Evolutionary conservation across 2,113 vertebrate genomes (phyloP).

Genomic region (Podarcis muralis): DNA sequence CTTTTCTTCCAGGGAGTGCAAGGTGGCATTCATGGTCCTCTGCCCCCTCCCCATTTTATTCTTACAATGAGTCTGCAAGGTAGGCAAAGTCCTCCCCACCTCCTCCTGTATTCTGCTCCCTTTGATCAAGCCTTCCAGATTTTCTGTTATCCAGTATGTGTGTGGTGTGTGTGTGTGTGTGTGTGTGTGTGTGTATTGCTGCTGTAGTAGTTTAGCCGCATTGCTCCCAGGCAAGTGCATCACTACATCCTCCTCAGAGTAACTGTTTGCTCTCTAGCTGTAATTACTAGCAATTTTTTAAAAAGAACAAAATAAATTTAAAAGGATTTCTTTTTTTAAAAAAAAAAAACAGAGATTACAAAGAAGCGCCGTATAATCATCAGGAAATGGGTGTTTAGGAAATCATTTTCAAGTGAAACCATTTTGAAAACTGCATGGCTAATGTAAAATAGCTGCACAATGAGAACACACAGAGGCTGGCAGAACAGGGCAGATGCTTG

Average conservation of each 20-base stretch:
- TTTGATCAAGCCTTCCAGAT: neutral
- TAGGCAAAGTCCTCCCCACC: too few species aligned
- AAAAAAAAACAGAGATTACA: neutral
- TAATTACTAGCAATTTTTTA: slow-evolving; percentile 2
- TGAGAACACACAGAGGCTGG: neutral
- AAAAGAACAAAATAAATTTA: neutral
- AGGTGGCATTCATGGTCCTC: too few species aligned
- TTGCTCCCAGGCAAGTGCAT: neutral
- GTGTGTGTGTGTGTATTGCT: too few species aligned
- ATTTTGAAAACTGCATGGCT: neutral
- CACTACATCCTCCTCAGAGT: neutral
- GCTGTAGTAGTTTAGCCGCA: neutral
- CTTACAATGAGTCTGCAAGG: too few species aligned
- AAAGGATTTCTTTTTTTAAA: neutral
- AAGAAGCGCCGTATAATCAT: neutral
- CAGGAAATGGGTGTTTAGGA: neutral
- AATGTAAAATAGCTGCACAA: neutral
- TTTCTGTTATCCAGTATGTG: neutral
- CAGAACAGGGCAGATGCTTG: neutral
- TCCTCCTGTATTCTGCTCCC: neutral
- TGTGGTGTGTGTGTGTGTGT: too few species aligned
- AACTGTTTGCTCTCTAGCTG: too few species aligned
- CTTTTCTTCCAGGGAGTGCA: too few species aligned
- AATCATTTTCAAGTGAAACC: neutral
- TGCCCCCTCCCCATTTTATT: too few species aligned